phyloP scores from a whole-genome alignment of 2,797 vertebrate species.

The Coilia nasus region DNA sequence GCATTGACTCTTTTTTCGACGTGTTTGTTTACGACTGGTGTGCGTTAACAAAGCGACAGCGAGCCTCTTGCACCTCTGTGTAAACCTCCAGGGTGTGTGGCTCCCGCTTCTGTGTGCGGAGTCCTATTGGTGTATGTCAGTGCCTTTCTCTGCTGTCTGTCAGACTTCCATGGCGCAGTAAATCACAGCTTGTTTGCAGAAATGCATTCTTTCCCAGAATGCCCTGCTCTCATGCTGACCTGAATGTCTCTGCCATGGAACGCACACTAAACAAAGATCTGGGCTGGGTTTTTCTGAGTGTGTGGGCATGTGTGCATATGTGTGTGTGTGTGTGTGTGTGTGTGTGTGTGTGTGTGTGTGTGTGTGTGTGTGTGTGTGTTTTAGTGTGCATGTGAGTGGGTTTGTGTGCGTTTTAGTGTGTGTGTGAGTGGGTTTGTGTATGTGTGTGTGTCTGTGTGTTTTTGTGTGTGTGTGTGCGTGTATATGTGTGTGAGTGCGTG shows the following conservation, averaged over 20 bases:
- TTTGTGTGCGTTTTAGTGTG: neutral
- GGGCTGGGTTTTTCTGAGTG: too few species aligned
- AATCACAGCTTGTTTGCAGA: too few species aligned
- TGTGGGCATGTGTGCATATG: neutral
- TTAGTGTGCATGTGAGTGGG: too few species aligned
- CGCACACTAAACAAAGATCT: too few species aligned
- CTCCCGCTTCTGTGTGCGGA: neutral
- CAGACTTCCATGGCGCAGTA: too few species aligned
- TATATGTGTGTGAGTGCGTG: neutral
- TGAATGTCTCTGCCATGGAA: too few species aligned
- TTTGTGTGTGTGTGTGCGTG: slow-evolving; percentile 5
- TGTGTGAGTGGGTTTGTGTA: neutral
- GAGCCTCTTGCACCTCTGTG: neutral
- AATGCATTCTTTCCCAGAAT: too few species aligned
- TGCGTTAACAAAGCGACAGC: neutral
- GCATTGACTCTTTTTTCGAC: neutral
- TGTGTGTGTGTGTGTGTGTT: neutral
- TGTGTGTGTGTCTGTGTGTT: neutral
- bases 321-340: neutral
- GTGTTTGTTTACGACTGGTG: neutral
- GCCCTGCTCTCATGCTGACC: too few species aligned
- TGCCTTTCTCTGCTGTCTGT: too few species aligned
- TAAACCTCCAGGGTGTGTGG: neutral
- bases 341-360: neutral
- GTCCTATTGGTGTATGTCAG: neutral